These are phyloP conservation scores for Eriocheir sinensis DNA, from an alignment of 1,140 invertebrate genomes.

Conservation along the genomic window DNA sequence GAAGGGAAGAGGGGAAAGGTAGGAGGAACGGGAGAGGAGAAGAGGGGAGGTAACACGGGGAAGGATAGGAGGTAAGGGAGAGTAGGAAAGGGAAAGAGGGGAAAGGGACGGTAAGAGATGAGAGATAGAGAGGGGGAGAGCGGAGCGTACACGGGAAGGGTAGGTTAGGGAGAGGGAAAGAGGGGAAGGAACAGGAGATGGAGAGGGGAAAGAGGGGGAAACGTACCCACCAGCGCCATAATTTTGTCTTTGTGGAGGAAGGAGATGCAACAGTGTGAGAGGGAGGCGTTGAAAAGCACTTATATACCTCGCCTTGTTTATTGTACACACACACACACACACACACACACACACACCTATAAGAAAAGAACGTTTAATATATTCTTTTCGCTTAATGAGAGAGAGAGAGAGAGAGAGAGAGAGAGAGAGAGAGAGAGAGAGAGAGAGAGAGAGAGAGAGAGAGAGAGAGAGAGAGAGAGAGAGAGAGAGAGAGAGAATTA, in stretches of 20 bases:
- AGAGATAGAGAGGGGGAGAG: background rate
- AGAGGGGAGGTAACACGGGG: background rate
- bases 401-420: background rate
- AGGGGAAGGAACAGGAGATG: background rate
- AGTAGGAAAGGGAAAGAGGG: background rate
- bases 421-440: background rate
- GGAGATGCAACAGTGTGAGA: background rate
- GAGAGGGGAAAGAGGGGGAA: too few relatives aligned
- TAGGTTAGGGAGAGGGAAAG: background rate
- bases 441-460: too few relatives aligned
- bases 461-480: too few relatives aligned
- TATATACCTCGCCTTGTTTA: background rate
- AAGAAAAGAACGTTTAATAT: too few relatives aligned
- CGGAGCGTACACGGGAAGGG: background rate
- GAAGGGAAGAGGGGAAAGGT: background rate
- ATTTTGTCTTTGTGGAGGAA: background rate
- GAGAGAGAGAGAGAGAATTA: too few relatives aligned
- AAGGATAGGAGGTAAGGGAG: too few relatives aligned
- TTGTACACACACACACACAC: background rate
- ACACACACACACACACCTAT: too few relatives aligned
- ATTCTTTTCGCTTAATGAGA: too few relatives aligned
- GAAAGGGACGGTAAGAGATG: background rate
- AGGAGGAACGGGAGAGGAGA: background rate
- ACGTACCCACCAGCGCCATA: background rate
- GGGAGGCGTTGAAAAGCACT: background rate